phyloP scores from a whole-genome alignment of 2,113 vertebrate genomes.

The Tetraodon nigroviridis region DNA sequence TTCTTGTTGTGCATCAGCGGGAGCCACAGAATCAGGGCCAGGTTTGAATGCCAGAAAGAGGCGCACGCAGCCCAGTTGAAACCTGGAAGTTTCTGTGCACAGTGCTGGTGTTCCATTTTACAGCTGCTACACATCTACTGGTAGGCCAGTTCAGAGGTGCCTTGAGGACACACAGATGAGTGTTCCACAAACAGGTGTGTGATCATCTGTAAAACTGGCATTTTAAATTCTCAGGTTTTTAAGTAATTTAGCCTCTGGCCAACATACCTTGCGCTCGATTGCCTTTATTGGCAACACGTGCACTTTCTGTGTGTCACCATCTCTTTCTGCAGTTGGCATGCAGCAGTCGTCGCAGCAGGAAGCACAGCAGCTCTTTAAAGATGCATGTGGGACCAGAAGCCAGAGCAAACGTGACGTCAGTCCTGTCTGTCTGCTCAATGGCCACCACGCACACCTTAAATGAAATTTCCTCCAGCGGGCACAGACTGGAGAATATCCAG shows the following conservation, averaged over 20 bases:
- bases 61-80: conserved; percentile 41
- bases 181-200: no score
- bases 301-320: conserved; percentile 64
- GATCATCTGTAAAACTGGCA: no score
- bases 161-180: conserved; percentile 26
- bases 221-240: conserved; percentile 3
- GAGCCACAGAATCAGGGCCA: conserved; percentile 35
- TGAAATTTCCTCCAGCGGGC: conserved; percentile 11
- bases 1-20: conserved; percentile 34
- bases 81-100: conserved; percentile 48
- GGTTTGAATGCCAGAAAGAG: conserved; percentile 41
- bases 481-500: no score
- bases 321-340: conserved; percentile 67
- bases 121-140: conserved; percentile 49
- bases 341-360: conserved; percentile 66
- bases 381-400: conserved; percentile 65
- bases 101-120: conserved; percentile 31
- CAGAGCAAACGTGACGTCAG: conserved; percentile 60
- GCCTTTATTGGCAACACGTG: conserved; percentile 27
- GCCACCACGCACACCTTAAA: conserved; percentile 2
- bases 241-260: background rate
- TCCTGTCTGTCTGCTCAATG: conserved; percentile 45
- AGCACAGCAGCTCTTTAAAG: conserved; percentile 65
- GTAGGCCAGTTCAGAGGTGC: conserved; percentile 23
- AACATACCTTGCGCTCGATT: conserved; percentile 25